Percentiles rank a stretch among this genome's conserved stretches.
Conservation (phyloP, 1,140 invertebrate species). For the Amyelois transitella region DNA sequence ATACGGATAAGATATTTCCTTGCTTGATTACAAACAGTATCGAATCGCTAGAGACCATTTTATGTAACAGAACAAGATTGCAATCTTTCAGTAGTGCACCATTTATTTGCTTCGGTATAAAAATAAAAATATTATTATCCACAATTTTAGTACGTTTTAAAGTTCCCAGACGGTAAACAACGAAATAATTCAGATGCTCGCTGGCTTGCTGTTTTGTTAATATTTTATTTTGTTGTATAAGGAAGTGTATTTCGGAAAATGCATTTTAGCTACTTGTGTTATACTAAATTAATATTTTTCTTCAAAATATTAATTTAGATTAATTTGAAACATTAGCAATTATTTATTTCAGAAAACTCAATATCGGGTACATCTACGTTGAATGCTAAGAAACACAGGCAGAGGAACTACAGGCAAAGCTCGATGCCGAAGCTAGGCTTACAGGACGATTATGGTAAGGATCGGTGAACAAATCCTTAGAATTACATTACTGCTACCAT, state of each 20-base stretch:
- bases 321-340: slow-evolving; percentile 1
- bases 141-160: not conserved
- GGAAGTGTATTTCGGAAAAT: not conserved
- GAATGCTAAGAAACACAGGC: slow-evolving; percentile 73
- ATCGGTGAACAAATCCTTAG: not conserved
- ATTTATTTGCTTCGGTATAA: not conserved
- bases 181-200: not conserved
- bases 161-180: not conserved
- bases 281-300: too few relatives aligned
- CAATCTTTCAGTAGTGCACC: not conserved
- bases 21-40: not conserved
- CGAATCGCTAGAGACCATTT: not conserved
- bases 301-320: too few relatives aligned
- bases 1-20: too few relatives aligned
- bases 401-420: slow-evolving; percentile 72
- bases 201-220: not conserved
- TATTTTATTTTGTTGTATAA: not conserved
- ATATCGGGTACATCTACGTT: slow-evolving; percentile 76
- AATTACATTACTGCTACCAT: not conserved
- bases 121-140: not conserved
- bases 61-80: not conserved
- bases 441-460: slow-evolving; percentile 58
- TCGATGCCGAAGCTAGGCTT: slow-evolving; percentile 73
- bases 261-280: not conserved
- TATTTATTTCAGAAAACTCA: slow-evolving; percentile 66